Percentiles rank a stretch among this genome's conserved stretches.
These are phyloP conservation scores for Erythrocercus mccallii DNA, from an alignment of 2,113 vertebrate genomes.

Conservation along the genomic window DNA sequence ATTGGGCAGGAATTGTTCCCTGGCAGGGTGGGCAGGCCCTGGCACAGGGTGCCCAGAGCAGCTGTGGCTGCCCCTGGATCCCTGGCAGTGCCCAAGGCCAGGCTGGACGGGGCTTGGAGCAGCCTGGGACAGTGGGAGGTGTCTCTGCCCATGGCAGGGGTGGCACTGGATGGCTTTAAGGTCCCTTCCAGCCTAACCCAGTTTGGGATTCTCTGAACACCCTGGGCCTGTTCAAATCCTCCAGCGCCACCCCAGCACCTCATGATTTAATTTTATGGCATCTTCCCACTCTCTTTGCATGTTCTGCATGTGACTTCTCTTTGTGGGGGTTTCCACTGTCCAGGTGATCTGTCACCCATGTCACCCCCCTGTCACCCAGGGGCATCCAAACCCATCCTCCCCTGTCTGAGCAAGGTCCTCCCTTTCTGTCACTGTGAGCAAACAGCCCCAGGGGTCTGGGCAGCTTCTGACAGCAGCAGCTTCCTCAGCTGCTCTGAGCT, in stretches of 20 bases:
- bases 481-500: neutral
- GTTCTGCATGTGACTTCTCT: neutral
- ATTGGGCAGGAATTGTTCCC: neutral
- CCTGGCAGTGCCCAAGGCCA: neutral
- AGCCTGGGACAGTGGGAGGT: neutral
- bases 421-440: neutral
- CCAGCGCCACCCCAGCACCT: neutral
- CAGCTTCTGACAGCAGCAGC: neutral
- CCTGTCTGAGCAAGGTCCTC: neutral
- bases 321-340: neutral
- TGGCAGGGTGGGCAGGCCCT: neutral
- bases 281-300: neutral
- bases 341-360: neutral
- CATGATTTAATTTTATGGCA: neutral
- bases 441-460: rapidly evolving
- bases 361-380: neutral
- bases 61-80: neutral
- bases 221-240: neutral
- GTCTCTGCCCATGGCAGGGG: neutral
- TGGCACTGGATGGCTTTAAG: rapidly evolving
- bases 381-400: neutral
- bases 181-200: neutral
- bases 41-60: neutral
- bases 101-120: neutral
- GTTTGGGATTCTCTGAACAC: neutral